These are phyloP conservation scores for Eilema depressum DNA, from an alignment of 2,888 invertebrate species.

Conservation along the genomic window DNA sequence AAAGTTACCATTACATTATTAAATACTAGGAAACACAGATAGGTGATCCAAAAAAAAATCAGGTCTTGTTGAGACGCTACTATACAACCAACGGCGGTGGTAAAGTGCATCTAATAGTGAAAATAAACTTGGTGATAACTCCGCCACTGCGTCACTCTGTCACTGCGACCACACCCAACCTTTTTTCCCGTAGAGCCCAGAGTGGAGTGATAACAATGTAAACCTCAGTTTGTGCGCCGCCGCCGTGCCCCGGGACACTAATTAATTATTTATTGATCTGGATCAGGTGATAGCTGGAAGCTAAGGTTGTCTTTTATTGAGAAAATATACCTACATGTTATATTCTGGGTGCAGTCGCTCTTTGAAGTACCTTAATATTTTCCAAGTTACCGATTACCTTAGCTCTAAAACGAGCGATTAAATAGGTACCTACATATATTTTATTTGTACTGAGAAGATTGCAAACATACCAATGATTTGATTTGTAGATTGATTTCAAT, in stretches of 20 bases:
- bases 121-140: too few species aligned
- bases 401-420: not conserved
- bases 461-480: too few species aligned
- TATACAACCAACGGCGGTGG: too few species aligned
- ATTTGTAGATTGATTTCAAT: too few species aligned
- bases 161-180: conserved; percentile 1
- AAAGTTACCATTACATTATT: too few species aligned
- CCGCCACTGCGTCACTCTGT: not conserved
- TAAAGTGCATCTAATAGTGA: too few species aligned
- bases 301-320: not conserved
- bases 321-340: not conserved
- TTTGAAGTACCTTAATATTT: not conserved
- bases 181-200: conserved; percentile 9
- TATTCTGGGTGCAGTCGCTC: not conserved
- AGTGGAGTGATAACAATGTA: conserved; percentile 26
- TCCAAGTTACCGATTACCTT: not conserved
- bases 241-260: not conserved
- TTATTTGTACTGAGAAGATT: too few species aligned
- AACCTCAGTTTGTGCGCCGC: conserved; percentile 12
- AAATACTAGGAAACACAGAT: too few species aligned
- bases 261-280: conserved; percentile 12
- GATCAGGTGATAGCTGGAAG: not conserved
- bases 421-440: too few species aligned
- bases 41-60: too few species aligned
- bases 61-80: too few species aligned